phyloP scores from a whole-genome alignment of 2,113 vertebrate genomes.

The Benitochromis conjunctus region DNA sequence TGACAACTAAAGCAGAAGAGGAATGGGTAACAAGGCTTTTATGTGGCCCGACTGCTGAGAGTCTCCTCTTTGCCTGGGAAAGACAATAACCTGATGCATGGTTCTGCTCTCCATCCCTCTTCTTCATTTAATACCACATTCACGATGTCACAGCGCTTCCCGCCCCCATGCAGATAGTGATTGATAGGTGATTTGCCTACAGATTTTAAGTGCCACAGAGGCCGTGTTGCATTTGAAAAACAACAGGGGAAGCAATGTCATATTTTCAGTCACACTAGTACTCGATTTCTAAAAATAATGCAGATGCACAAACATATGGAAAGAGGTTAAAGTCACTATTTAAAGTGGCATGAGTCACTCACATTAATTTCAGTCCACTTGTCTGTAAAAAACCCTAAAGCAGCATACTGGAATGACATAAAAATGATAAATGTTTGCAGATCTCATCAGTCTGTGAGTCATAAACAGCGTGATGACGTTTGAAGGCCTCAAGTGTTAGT shows the following conservation, averaged over 20 bases:
- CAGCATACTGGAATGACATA: neutral
- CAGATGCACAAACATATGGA: neutral
- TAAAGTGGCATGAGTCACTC: neutral
- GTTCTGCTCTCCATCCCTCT: neutral
- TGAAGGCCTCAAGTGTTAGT: neutral
- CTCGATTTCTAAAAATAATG: neutral
- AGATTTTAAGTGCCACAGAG: constrained; percentile 12
- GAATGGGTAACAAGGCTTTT: constrained; percentile 44
- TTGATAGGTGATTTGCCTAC: neutral
- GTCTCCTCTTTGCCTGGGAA: neutral
- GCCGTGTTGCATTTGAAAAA: neutral
- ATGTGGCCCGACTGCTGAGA: constrained; percentile 30
- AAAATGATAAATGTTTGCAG: neutral
- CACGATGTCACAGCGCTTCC: neutral
- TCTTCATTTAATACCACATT: constrained; percentile 5
- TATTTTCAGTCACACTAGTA: neutral
- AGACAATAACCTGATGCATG: constrained; percentile 49
- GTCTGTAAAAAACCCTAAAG: neutral
- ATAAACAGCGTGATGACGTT: neutral
- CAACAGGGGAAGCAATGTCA: neutral
- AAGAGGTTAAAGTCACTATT: neutral
- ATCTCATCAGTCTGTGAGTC: neutral
- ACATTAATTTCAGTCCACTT: neutral
- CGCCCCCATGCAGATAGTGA: neutral
- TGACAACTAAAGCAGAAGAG: constrained; percentile 46